Conservation (phyloP, 1,140 invertebrate species). For the Eumaeus atala region DNA sequence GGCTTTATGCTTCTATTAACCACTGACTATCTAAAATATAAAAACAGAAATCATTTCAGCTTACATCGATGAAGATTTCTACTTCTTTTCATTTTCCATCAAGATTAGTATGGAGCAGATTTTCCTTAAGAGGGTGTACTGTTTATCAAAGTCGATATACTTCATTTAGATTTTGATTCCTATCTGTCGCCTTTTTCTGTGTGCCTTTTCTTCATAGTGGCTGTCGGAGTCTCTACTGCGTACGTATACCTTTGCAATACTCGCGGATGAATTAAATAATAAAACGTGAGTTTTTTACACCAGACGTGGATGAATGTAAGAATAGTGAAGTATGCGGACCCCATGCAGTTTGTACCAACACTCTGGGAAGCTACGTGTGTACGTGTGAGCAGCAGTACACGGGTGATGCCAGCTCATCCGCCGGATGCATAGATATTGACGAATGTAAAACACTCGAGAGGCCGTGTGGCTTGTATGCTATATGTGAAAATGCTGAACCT, state of each 20-base stretch:
- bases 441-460: conserved; percentile 88
- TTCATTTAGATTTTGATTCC: conserved; percentile 18
- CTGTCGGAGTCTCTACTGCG: conserved; percentile 54
- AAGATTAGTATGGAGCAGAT: background rate
- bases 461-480: conserved; percentile 89
- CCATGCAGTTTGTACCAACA: conserved; percentile 91
- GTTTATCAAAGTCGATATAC: conserved; percentile 13
- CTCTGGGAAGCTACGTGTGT: conserved; percentile 89
- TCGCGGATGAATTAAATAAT: conserved; percentile 34
- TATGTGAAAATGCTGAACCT: conserved; percentile 90
- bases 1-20: conserved; percentile 62
- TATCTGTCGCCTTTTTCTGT: conserved; percentile 40
- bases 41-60: conserved; percentile 38
- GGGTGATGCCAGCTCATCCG: conserved; percentile 83
- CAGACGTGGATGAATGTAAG: conserved; percentile 93
- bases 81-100: conserved; percentile 6
- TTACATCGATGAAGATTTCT: background rate
- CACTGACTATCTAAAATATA: conserved; percentile 29
- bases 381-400: conserved; percentile 88
- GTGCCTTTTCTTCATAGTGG: conserved; percentile 61
- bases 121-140: conserved; percentile 14
- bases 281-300: conserved; percentile 62
- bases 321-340: conserved; percentile 85
- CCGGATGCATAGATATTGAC: conserved; percentile 90
- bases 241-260: conserved; percentile 38